phyloP scores from a whole-genome alignment of 2,113 vertebrate genomes.

The Varanus komodoensis region DNA sequence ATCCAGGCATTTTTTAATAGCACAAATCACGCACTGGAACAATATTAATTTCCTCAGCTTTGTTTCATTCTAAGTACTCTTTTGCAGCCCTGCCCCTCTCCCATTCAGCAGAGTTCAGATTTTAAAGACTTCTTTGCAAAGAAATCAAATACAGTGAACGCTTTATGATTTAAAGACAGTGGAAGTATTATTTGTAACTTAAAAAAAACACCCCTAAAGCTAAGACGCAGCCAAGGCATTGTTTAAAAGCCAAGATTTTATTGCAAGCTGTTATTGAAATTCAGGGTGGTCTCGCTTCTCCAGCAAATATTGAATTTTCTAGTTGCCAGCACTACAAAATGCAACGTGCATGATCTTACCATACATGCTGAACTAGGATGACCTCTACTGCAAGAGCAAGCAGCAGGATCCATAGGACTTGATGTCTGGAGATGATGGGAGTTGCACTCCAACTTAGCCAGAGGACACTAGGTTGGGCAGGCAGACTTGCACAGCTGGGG shows the following conservation, averaged over 20 bases:
- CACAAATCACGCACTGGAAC: slow-evolving; percentile 1
- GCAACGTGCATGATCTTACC: slow-evolving; percentile 23
- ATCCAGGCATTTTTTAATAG: slow-evolving; percentile 30
- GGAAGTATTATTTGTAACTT: slow-evolving; percentile 39
- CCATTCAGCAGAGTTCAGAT: background rate
- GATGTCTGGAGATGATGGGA: no score
- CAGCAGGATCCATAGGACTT: background rate
- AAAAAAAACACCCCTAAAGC: slow-evolving; percentile 23
- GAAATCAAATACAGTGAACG: background rate
- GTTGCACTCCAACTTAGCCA: background rate
- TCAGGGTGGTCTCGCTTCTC: slow-evolving; percentile 54
- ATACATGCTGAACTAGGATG: background rate
- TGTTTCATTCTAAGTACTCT: background rate
- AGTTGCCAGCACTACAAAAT: slow-evolving; percentile 46
- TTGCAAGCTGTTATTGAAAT: slow-evolving; percentile 44
- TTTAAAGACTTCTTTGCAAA: slow-evolving; percentile 21
- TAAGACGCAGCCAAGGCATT: slow-evolving; percentile 48
- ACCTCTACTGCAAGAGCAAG: background rate
- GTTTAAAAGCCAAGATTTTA: slow-evolving; percentile 51
- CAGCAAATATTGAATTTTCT: slow-evolving; percentile 37
- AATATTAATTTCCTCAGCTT: background rate
- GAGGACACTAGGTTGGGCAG: background rate
- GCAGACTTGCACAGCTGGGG: no score
- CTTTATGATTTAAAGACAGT: slow-evolving; percentile 38
- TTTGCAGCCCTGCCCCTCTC: slow-evolving; percentile 31